These are phyloP conservation scores for Trachurus trachurus DNA, from an alignment of 2,797 vertebrate genomes.

Conservation along the genomic window DNA sequence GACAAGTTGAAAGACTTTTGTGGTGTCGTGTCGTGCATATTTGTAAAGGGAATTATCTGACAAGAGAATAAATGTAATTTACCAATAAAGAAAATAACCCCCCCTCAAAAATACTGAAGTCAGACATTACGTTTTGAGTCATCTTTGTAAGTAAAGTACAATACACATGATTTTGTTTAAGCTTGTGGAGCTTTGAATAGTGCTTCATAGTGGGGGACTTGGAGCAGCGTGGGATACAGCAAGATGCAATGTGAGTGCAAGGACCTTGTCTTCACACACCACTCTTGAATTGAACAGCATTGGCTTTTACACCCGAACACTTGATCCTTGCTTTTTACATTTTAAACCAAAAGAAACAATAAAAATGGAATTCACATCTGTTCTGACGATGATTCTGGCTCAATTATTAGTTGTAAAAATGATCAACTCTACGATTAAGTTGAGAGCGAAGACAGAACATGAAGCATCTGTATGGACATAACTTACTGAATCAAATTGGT, in stretches of 20 bases:
- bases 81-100: slow-evolving; percentile 18
- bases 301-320: slow-evolving; percentile 44
- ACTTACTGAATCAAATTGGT: neutral
- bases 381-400: slow-evolving; percentile 44
- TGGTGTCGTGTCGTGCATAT: slow-evolving; percentile 23
- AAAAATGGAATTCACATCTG: slow-evolving; percentile 57
- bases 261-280: slow-evolving; percentile 40
- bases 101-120: neutral
- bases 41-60: slow-evolving; percentile 15
- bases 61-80: slow-evolving; percentile 35
- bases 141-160: slow-evolving; percentile 9
- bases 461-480: neutral
- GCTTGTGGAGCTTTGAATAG: slow-evolving; percentile 17
- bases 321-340: slow-evolving; percentile 63
- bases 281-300: slow-evolving; percentile 45
- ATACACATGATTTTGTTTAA: slow-evolving; percentile 12
- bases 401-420: slow-evolving; percentile 45
- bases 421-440: slow-evolving; percentile 21
- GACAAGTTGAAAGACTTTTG: slow-evolving; percentile 35
- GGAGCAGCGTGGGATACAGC: slow-evolving; percentile 21
- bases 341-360: slow-evolving; percentile 58
- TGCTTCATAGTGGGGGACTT: slow-evolving; percentile 12
- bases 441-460: neutral
- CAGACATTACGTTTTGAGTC: slow-evolving; percentile 27
- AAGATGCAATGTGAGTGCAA: slow-evolving; percentile 33